Evolutionary conservation across 2,113 vertebrate species (phyloP), one percentile per base, ranked within the genome.

Genomic region (Amblyopsis rosae): DNA sequence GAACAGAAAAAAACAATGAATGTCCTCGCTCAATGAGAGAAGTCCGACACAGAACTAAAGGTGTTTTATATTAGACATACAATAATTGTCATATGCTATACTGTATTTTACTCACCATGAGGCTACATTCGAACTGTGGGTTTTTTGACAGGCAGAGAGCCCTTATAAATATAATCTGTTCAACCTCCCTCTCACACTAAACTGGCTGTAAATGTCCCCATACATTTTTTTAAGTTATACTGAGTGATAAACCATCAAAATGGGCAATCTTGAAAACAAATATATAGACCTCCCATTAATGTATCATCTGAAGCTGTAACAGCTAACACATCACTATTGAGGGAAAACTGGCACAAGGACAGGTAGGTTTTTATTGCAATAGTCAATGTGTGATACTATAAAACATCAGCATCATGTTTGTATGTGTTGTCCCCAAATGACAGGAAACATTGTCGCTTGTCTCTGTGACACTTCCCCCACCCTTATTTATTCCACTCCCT

Each of bases 231-330:
- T 26, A 67, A 63, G 63, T 77, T 76, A 72, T 62, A 62, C 54
- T 55, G 26, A 46, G 10, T 12, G 3, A 75, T 67, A 71, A 78
- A 70, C 32, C 53, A 59, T 55, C 65, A 70, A 73, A 59, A 46
- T 12, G 46, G 62, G 19, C 50, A n/a, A 33, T 73, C 48, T 63
- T 13, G 41, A 56, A 65, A 65, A 32, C 45, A 75, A 72, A 67
- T 79, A 77, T 60, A 69, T 65, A 69, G 48, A 51, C 77, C 70
- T 3, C 50, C 7, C 16, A 72, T 75, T 82, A 77, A 77, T 59
- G 73, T 82, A 75, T 63, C 65, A 65, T 77, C 71, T 55, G 55
- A 79, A 77, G 67, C 17, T 51, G n/a, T 16, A 72, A 68, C 33
- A 47, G 63, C 76, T 59, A 59, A 45, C 47, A 49, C 79, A 51